Evolutionary conservation across 1,140 invertebrate species (phyloP).

Genomic region (Diploscapter pachys): DNA sequence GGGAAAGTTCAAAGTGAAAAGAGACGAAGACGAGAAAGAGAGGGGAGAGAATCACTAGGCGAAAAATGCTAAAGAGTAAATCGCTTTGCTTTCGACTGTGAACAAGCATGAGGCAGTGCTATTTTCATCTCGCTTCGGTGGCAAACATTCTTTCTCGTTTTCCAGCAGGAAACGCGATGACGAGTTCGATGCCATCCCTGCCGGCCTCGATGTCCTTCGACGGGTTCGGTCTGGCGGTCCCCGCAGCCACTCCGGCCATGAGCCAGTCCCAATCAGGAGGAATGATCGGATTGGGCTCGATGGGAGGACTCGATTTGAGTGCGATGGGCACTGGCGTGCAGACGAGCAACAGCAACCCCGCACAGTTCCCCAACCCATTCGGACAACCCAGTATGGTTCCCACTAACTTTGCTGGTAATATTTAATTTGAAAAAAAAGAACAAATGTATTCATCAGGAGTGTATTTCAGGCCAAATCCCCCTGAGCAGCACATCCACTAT

Average conservation of each 20-base stretch:
- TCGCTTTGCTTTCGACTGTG: too few species aligned
- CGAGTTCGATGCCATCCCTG: too few species aligned
- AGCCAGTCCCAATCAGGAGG: not conserved
- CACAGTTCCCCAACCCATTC: constrained; percentile 7
- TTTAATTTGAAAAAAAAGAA: not conserved
- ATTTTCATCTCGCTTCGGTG: not conserved
- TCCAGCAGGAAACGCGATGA: constrained; percentile 3
- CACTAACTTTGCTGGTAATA: not conserved
- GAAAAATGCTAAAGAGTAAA: too few species aligned
- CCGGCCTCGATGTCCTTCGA: too few species aligned
- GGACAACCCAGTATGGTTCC: not conserved
- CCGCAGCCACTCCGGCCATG: too few species aligned
- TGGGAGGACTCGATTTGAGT: constrained; percentile 21
- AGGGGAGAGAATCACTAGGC: too few species aligned
- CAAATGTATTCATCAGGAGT: not conserved
- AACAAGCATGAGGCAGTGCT: too few species aligned
- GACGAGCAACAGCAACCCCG: not conserved
- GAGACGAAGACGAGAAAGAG: too few species aligned
- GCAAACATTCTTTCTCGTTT: constrained; percentile 3
- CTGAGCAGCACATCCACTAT: not conserved
- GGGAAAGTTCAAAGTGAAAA: too few species aligned
- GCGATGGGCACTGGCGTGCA: not conserved
- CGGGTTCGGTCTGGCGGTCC: constrained; percentile 1
- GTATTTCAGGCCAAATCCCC: not conserved
- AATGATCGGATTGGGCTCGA: constrained; percentile 9